Evolutionary conservation across 2,113 vertebrate species (phyloP).

Genomic region (Catagonus wagneri): DNA sequence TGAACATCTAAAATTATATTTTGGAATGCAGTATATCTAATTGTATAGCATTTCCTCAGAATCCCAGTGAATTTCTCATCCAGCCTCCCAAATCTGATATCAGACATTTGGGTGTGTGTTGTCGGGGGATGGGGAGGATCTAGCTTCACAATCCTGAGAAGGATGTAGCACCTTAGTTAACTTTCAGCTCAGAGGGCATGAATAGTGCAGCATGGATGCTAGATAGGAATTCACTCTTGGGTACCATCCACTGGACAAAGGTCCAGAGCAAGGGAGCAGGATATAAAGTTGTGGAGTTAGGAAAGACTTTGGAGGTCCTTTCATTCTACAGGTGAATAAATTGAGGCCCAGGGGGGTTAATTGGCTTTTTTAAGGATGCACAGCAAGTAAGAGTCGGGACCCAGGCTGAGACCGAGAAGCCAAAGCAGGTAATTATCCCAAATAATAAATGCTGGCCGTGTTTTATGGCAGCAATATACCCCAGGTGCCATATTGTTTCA

Average conservation of each 20-base stretch:
- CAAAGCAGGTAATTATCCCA: background rate
- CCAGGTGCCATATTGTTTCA: background rate
- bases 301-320: background rate
- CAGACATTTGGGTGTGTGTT: background rate
- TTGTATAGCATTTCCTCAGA: background rate
- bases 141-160: background rate
- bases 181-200: background rate
- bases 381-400: background rate
- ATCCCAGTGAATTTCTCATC: background rate
- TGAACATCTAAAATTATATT: background rate
- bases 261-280: background rate
- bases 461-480: background rate
- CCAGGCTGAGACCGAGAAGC: background rate
- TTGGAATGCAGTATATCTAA: background rate
- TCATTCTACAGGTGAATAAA: background rate
- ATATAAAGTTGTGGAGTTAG: background rate
- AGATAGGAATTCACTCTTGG: background rate
- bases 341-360: background rate
- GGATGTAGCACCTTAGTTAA: background rate
- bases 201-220: too few species aligned
- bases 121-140: background rate
- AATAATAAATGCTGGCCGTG: rapidly evolving
- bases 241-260: background rate
- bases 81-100: background rate
- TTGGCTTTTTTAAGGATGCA: background rate